phyloP scores from a whole-genome alignment of 2,888 invertebrate species.

The Sesia bembeciformis region DNA sequence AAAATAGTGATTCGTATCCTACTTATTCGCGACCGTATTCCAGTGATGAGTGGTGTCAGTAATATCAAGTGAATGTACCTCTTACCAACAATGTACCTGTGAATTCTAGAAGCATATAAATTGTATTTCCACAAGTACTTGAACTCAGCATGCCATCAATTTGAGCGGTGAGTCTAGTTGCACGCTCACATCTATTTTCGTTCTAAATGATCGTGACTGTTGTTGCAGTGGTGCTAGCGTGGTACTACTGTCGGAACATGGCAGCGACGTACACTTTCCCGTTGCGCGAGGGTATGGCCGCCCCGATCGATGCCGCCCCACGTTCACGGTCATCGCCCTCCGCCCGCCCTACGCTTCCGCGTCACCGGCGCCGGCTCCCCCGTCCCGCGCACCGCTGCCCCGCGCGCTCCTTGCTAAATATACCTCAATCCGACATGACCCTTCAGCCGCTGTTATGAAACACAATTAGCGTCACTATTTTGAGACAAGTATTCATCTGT shows the following conservation, averaged over 20 bases:
- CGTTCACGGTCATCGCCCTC: conserved; percentile 74
- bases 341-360: conserved; percentile 73
- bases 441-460: conserved; percentile 62
- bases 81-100: no score
- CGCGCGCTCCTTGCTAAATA: conserved; percentile 46
- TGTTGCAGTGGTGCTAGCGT: not conserved
- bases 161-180: no score
- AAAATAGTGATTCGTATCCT: no score
- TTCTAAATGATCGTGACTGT: not conserved
- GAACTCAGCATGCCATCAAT: no score
- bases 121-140: no score
- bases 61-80: no score
- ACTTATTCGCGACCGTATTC: no score
- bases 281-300: conserved; percentile 72
- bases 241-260: not conserved
- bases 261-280: conserved; percentile 40
- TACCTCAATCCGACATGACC: conserved; percentile 48
- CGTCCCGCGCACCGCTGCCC: conserved; percentile 15
- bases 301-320: conserved; percentile 66
- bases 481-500: conserved; percentile 16
- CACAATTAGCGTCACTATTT: conserved; percentile 66
- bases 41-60: no score
- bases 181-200: not conserved
- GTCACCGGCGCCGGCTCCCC: conserved; percentile 37
- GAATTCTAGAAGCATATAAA: no score